Evolutionary conservation across 2,113 vertebrate species (phyloP).

Genomic region (Orcinus orca): DNA sequence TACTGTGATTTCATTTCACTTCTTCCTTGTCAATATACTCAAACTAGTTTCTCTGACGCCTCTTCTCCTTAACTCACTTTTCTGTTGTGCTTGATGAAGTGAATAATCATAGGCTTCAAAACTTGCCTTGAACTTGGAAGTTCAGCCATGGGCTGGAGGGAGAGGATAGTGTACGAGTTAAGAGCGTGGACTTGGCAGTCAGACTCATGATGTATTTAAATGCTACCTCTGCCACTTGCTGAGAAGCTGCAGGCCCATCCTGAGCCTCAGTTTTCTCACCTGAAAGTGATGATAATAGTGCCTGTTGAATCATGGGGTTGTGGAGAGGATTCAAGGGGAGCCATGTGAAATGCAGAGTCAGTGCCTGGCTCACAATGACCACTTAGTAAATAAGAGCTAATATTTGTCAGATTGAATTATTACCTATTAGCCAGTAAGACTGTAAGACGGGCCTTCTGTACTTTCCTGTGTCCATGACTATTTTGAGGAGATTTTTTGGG

Average conservation of each 20-base stretch:
- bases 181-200: neutral
- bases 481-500: neutral
- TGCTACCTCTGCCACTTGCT: neutral
- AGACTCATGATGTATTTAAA: neutral
- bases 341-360: neutral
- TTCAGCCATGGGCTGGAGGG: neutral
- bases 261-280: neutral
- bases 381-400: neutral
- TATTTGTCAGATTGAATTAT: neutral
- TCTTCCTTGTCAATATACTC: neutral
- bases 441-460: neutral
- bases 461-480: neutral
- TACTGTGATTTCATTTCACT: neutral
- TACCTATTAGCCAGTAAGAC: neutral
- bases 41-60: neutral
- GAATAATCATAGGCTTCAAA: neutral
- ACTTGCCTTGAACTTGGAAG: neutral
- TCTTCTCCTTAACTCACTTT: neutral
- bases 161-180: neutral
- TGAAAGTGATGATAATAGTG: neutral
- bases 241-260: neutral
- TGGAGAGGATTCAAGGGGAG: neutral
- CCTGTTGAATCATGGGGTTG: neutral
- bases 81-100: neutral
- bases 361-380: neutral